Percentiles rank a stretch among this genome's conserved stretches.
Conservation (phyloP, 2,113 vertebrate species). For the Amazona guildingii region DNA sequence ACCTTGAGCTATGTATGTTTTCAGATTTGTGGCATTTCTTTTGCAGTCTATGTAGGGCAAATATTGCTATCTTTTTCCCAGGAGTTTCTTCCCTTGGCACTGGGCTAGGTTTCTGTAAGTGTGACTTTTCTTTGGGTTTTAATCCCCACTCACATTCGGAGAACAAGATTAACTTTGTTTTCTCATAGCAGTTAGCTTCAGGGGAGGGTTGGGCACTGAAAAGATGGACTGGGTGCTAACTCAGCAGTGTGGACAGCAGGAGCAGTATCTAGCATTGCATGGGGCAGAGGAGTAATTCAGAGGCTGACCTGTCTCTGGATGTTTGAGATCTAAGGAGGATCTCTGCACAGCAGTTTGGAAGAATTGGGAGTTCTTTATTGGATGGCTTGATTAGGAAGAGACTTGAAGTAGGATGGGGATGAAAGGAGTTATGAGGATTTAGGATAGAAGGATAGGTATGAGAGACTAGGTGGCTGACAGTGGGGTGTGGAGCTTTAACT, state of each 20-base stretch:
- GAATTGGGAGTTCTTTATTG: background rate
- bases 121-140: background rate
- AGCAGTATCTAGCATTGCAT: background rate
- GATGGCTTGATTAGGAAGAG: background rate
- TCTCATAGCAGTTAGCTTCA: background rate
- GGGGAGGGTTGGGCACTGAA: background rate
- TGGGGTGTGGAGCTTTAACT: background rate
- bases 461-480: background rate
- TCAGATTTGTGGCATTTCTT: background rate
- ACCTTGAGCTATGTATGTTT: background rate
- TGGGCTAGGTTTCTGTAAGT: background rate
- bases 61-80: background rate
- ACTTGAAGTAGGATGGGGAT: background rate
- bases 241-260: rapidly evolving
- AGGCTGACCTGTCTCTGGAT: background rate
- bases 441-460: background rate
- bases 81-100: background rate
- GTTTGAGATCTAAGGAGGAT: background rate
- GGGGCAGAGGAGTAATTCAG: background rate
- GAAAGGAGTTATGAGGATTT: background rate
- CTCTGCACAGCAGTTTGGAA: background rate
- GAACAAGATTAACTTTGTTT: background rate
- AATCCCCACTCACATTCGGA: background rate
- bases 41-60: background rate
- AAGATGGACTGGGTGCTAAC: background rate